These are phyloP conservation scores for Chorisops tibialis DNA, from an alignment of 2,888 invertebrate genomes.

Conservation along the genomic window DNA sequence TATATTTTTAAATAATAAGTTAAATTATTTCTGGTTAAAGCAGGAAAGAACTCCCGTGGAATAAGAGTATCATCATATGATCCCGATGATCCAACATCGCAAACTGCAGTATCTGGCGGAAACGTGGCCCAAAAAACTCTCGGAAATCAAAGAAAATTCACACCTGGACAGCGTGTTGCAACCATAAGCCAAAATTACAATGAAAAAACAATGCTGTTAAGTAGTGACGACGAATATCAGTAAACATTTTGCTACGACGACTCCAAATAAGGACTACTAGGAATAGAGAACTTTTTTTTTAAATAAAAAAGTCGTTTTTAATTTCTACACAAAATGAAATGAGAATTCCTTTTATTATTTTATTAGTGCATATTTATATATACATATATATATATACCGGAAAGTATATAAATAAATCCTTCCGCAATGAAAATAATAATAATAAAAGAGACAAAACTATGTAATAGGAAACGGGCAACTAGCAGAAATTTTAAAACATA, in stretches of 20 bases:
- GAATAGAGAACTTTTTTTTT: not conserved
- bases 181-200: conserved; percentile 85
- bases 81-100: conserved; percentile 61
- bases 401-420: conserved; percentile 32
- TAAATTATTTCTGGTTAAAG: conserved; percentile 41
- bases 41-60: conserved; percentile 64
- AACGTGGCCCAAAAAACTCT: conserved; percentile 51
- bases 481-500: conserved; percentile 5
- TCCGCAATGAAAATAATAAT: conserved; percentile 17
- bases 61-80: conserved; percentile 66
- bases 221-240: conserved; percentile 94
- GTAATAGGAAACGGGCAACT: not conserved
- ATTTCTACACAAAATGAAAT: not conserved
- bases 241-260: conserved; percentile 48
- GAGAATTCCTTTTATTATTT: not conserved
- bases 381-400: conserved; percentile 15
- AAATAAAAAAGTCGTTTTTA: not conserved
- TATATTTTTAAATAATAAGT: too few relatives aligned
- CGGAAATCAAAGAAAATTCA: conserved; percentile 55
- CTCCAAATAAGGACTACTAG: not conserved
- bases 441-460: conserved; percentile 14
- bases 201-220: conserved; percentile 92
- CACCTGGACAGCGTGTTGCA: conserved; percentile 69
- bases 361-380: not conserved
- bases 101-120: conserved; percentile 40